These are phyloP conservation scores for Tortrix viridana DNA, from an alignment of 2,888 invertebrate species.

Conservation along the genomic window DNA sequence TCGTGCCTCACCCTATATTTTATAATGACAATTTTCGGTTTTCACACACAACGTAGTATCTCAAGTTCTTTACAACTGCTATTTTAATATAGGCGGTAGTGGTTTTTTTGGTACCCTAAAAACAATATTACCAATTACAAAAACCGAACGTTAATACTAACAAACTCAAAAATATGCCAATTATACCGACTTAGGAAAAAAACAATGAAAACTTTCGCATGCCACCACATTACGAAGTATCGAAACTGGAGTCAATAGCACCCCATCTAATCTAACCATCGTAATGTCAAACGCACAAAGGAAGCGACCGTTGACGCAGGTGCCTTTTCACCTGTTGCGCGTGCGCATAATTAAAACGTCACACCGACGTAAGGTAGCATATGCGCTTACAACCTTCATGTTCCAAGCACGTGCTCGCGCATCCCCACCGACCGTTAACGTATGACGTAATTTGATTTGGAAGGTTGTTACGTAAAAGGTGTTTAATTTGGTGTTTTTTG, in stretches of 20 bases:
- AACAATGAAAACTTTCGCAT: background rate
- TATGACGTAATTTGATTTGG: constrained; percentile 60
- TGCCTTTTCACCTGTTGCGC: constrained; percentile 77
- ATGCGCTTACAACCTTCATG: constrained; percentile 9
- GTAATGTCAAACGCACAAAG: constrained; percentile 72
- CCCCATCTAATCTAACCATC: constrained; percentile 69
- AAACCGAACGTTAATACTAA: background rate
- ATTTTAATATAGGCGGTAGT: too few species aligned
- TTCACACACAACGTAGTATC: too few species aligned
- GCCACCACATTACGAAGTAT: constrained; percentile 11
- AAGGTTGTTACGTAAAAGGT: constrained; percentile 37
- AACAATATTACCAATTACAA: too few species aligned
- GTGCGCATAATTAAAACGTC: constrained; percentile 43
- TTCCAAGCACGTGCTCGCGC: constrained; percentile 42
- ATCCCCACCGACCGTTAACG: constrained; percentile 65
- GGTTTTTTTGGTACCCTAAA: too few species aligned
- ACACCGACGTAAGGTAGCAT: constrained; percentile 2
- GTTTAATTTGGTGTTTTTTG: constrained; percentile 26
- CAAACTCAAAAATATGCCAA: background rate
- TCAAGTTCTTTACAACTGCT: too few species aligned
- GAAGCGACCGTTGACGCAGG: constrained; percentile 77
- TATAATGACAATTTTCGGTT: too few species aligned
- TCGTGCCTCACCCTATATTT: too few species aligned
- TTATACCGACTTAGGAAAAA: constrained; percentile 4
- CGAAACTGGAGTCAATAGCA: constrained; percentile 34